Evolutionary conservation across 2,888 invertebrate genomes (phyloP), one percentile per base, ranked within the genome.

Genomic region (Galerucella calmariensis): DNA sequence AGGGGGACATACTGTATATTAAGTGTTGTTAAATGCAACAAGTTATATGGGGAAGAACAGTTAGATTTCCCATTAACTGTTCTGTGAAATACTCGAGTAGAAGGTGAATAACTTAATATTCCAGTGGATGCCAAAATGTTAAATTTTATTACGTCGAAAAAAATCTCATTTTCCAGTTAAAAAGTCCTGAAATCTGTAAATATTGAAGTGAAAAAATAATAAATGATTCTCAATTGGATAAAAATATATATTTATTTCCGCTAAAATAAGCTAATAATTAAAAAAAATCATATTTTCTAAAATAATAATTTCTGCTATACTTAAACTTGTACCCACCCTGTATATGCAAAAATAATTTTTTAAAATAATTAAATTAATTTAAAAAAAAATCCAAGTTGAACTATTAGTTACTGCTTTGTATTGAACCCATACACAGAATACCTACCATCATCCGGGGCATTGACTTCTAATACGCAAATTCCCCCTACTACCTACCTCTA

Each of bases 401-500:
- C 9, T 10, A 9, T 56, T 20, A 11, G 16, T 16, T 56, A 20
- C 56, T 51, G 51, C 51, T 16, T 20, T 9, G 56, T 56, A 16
- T 56, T 8, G 9, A 16, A 56, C 56, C 56, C 56, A 20, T 56
- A 56, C 56, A 1, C 1, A 53, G n/a, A 11, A 5, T 51, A n/a
- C 16, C 63, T 20, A 65, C 63, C 46, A 44, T 65, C 63, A 16
- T 8, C 46, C 35, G 63, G 63, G 44, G n/a, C 44, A 16, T 46
- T 65, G 63, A 65, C 63, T 16, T n/a, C 63, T 12, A 20, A n/a
- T 65, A 65, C 46, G 63, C 46, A 65, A 65, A 65, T 65, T 10
- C 11, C 63, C 46, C 63, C 63, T 44, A 20, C 63, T 11, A 12
- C 63, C 16, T 11, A 12, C 63, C 16, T 41, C 20, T 65, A 65